Evolutionary conservation across 2,888 invertebrate species (phyloP), one percentile per base, ranked within the genome.

Genomic region (Heterodera filipjevi): DNA sequence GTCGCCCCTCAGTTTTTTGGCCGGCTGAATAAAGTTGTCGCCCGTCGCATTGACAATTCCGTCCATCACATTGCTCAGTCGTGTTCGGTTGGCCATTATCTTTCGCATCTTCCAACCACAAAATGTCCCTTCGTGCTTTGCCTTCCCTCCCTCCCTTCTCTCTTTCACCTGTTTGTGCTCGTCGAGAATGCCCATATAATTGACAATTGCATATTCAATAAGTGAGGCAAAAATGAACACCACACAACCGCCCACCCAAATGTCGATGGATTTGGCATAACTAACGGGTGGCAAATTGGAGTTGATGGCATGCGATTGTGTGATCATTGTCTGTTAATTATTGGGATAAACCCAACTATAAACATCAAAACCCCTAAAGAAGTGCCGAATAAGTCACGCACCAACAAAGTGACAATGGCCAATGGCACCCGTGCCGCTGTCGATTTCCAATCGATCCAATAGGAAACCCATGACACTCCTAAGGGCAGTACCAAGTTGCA

Each of bases 371-470:
- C n/a, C n/a, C n/a, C n/a, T n/a, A n/a, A 72, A 39, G 35, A 39
- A 72, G n/a, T 72, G 72, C 72, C n/a, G n/a, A n/a, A n/a, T n/a
- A n/a, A n/a, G n/a, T n/a, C n/a, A 66, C 8, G 8, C 30, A 35
- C 70, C 70, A 35, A 12, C 70, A 39, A n/a, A 35, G 39, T 79
- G 71, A 79, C 86, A 75, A 89, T 89, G 35, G 89, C 87, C 70
- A 89, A 81, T 14, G 89, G 89, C 35, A 89, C 89, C 72, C 89
- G 81, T 2, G 89, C 89, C 0, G 89, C 89, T 8, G 89, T 87
- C 12, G 87, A 85, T 79, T 89, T 86, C 89, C 89, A 89, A 80
- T 89, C 89, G 73, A 89, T 88, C 87, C 86, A 87, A 71, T 85
- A 86, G 44, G 83, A 84, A 8, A 87, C 87, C 87, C 87, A 87